A percentile compares a stretch with the other conserved stretches of the same genome.
These are phyloP conservation scores for Plecotus auritus DNA, from an alignment of 2,113 vertebrate species.

Conservation along the genomic window DNA sequence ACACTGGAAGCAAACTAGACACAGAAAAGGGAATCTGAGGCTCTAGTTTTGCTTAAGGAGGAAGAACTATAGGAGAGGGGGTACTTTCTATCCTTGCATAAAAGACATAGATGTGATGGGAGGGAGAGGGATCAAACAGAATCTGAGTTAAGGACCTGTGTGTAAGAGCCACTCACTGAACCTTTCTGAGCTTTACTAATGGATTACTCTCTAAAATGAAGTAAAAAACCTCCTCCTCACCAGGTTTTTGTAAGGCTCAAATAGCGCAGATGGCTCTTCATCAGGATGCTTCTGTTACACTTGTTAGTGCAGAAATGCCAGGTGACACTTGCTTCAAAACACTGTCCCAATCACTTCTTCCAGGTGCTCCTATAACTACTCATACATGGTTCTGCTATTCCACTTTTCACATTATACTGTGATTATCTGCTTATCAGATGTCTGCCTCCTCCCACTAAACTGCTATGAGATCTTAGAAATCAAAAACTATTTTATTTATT, in stretches of 20 bases:
- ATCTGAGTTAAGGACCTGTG: conserved; percentile 25
- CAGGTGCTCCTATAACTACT: background rate
- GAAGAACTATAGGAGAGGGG: background rate
- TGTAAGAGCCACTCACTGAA: background rate
- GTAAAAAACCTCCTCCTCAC: background rate
- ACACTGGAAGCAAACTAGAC: conserved; percentile 63
- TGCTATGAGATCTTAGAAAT: background rate
- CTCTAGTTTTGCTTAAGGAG: background rate
- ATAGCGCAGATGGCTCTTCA: background rate
- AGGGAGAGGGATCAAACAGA: background rate
- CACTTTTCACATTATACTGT: background rate
- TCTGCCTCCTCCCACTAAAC: conserved; percentile 7
- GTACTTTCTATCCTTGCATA: background rate
- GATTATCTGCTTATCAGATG: background rate
- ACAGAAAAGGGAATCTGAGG: conserved; percentile 32
- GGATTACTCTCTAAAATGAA: conserved; percentile 8
- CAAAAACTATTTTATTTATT: background rate
- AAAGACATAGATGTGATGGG: background rate
- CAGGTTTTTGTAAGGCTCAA: background rate
- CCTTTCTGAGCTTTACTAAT: background rate
- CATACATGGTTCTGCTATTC: background rate
- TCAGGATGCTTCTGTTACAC: background rate
- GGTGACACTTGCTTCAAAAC: conserved; percentile 47
- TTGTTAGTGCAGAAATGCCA: conserved; percentile 44
- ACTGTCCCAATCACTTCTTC: background rate